These are phyloP conservation scores for Platygyra sinensis DNA, from an alignment of 64 coral and sea anemone genomes.

Conservation along the genomic window DNA sequence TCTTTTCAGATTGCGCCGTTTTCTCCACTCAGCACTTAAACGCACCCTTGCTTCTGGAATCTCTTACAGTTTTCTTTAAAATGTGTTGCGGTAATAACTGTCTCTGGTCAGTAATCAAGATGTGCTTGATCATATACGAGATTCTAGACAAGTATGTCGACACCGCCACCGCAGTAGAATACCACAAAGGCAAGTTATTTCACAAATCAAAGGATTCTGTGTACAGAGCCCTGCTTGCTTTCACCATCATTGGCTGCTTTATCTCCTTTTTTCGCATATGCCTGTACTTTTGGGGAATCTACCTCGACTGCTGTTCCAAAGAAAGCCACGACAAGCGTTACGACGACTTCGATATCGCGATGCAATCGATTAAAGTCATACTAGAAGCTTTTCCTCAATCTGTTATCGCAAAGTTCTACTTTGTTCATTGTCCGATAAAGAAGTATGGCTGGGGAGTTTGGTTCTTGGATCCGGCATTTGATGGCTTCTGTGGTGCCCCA, in stretches of 20 bases:
- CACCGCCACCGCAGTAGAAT: too few species aligned
- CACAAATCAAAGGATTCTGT: neutral
- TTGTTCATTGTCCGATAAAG: slow-evolving; percentile 12
- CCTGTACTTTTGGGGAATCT: neutral
- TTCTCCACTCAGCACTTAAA: too few species aligned
- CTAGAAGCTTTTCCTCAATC: neutral
- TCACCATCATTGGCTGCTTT: neutral
- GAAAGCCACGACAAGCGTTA: neutral
- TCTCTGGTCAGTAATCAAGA: too few species aligned
- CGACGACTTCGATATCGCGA: too few species aligned
- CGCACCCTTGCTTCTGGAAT: too few species aligned
- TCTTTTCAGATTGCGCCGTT: too few species aligned
- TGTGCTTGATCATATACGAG: too few species aligned
- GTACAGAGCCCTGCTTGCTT: neutral
- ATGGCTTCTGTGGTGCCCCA: neutral
- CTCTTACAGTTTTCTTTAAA: too few species aligned
- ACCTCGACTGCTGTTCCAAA: neutral
- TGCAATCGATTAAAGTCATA: neutral
- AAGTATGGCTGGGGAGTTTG: neutral
- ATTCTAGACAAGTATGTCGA: too few species aligned
- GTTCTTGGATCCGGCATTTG: neutral
- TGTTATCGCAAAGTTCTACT: neutral
- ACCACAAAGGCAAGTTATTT: neutral
- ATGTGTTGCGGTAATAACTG: too few species aligned
- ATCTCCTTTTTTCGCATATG: neutral